Evolutionary conservation across 2,797 vertebrate genomes (phyloP), one percentile per base, ranked within the genome.

Genomic region (Hipposideros larvatus): DNA sequence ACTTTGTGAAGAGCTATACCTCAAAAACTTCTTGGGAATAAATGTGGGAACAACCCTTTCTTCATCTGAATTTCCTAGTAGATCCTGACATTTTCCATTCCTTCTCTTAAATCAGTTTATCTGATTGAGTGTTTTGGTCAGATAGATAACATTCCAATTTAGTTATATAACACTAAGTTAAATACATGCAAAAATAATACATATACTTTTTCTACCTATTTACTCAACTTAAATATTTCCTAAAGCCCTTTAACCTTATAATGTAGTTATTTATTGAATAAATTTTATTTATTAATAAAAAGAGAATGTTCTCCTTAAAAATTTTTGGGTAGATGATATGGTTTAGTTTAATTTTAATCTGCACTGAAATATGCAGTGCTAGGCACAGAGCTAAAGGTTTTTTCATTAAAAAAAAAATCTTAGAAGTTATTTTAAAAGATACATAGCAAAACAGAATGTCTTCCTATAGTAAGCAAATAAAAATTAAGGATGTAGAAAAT

Each of bases 201-300:
- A 15, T 90, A 31, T 91, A 66, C 34, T 93, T 93, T 89, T 80
- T 41, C 61, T 92, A 41, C 37, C 63, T 68, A 71, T 59, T 87
- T 94, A 83, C 77, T 94, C 66, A 80, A 48, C 26, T 43, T 95
- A 57, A 91, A 34, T 74, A 70, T 78, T 95, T 96, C 87, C 43
- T 83, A 74, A 93, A 91, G 24, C 55, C 28, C 48, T 79, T 65
- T 88, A 83, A 61, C 28, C 34, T 79, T 77, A 82, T 59, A 78
- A 68, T 93, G 68, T 65, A 70, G 41, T 37, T 90, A 80, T 59
- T 94, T 92, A 85, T 73, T 66, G 43, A 92, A 51, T 90, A 96
- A 18, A 21, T 55, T 55, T 55, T 18, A 55, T 55, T 18, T 24
- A 51, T 70, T 93, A 90, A 86, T 68, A 28, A 95, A 95, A 83